These are phyloP conservation scores for Blera fallax DNA, from an alignment of 2,888 invertebrate species.

Conservation along the genomic window DNA sequence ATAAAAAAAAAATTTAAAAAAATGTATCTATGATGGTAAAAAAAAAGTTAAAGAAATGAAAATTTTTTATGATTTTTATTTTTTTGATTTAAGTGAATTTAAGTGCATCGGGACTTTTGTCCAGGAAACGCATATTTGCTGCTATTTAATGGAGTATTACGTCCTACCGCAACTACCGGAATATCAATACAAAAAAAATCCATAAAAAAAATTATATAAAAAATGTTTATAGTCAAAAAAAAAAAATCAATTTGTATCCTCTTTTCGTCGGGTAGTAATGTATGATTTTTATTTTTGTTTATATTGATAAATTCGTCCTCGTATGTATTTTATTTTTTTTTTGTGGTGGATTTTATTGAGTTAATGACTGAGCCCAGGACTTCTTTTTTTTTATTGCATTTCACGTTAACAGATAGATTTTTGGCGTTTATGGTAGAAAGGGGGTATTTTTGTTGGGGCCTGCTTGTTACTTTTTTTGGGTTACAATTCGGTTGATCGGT, in stretches of 20 bases:
- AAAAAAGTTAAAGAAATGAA: background rate
- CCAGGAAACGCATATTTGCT: constrained; percentile 2
- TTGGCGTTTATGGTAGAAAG: background rate
- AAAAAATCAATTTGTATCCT: constrained; percentile 32
- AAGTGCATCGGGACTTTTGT: constrained; percentile 19
- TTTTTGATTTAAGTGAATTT: constrained; percentile 25
- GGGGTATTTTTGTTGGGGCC: background rate
- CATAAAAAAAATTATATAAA: background rate
- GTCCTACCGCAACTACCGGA: constrained; percentile 36
- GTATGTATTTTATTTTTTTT: too few species aligned
- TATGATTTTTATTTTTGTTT: constrained; percentile 4
- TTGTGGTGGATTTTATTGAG: constrained; percentile 7
- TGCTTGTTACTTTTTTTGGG: background rate
- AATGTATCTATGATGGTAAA: constrained; percentile 29
- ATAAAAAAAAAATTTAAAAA: constrained; percentile 5
- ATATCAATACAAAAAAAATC: constrained; percentile 8
- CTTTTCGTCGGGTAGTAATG: constrained; percentile 15
- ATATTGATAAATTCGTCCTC: background rate
- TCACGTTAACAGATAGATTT: constrained; percentile 26
- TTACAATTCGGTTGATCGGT: constrained; percentile 17
- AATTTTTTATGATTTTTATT: background rate
- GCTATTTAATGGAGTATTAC: constrained; percentile 14
- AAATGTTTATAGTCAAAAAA: background rate
- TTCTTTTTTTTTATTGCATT: constrained; percentile 23
- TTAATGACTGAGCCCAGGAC: too few species aligned